These are phyloP conservation scores for Dipodomys merriami DNA, from an alignment of 2,113 vertebrate genomes.

Conservation along the genomic window DNA sequence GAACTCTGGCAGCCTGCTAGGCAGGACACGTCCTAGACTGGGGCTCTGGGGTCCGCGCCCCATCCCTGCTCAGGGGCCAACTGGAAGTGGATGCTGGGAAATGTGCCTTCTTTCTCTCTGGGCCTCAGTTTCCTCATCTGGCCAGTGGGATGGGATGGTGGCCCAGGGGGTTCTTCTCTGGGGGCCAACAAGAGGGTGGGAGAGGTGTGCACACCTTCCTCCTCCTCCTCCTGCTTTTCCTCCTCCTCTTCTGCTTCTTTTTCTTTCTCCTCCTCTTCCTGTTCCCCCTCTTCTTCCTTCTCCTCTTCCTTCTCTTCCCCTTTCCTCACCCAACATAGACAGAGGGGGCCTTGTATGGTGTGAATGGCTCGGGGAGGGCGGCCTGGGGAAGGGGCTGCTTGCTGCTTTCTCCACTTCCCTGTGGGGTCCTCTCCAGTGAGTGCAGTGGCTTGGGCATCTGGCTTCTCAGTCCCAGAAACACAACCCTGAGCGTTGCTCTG, in stretches of 20 bases:
- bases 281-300: no score
- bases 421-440: not conserved
- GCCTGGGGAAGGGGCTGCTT: not conserved
- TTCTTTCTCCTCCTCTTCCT: no score
- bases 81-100: not conserved
- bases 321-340: not conserved
- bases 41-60: rapidly evolving
- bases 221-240: no score
- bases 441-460: rapidly evolving
- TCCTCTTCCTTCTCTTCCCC: no score
- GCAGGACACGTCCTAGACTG: not conserved
- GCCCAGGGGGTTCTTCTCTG: no score
- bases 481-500: no score
- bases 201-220: no score
- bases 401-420: not conserved
- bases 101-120: not conserved
- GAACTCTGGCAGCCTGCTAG: not conserved
- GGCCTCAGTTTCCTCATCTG: conserved; percentile 17
- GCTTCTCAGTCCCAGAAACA: not conserved
- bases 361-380: not conserved
- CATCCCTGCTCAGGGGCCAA: not conserved
- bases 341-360: rapidly evolving
- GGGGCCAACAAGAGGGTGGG: no score
- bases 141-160: not conserved
- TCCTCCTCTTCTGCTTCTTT: no score